Percentiles rank a stretch among this genome's conserved stretches.
Conservation (phyloP, 2,888 invertebrate genomes). For the Leptopilina syphax region DNA sequence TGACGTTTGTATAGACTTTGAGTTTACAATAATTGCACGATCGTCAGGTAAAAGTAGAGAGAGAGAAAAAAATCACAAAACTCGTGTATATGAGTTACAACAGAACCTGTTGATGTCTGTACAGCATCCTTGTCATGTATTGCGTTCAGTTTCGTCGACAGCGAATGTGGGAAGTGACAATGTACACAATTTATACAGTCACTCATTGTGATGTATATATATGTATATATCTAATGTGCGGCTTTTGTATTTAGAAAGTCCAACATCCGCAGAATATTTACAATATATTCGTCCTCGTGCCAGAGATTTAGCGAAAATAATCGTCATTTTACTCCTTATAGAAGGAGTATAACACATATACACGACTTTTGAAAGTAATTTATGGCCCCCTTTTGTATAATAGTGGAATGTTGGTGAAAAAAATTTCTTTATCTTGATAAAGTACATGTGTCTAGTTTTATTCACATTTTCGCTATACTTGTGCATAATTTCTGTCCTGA, state of each 20-base stretch:
- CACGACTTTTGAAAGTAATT: slow-evolving; percentile 35
- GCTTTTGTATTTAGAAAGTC: slow-evolving; percentile 38
- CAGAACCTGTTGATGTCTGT: slow-evolving; percentile 28
- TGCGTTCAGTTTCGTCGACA: slow-evolving; percentile 6
- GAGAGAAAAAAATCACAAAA: not conserved
- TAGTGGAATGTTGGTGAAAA: slow-evolving; percentile 21
- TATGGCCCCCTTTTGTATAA: slow-evolving; percentile 20
- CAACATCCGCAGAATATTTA: slow-evolving; percentile 28
- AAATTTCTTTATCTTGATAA: slow-evolving; percentile 37
- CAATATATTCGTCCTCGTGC: slow-evolving; percentile 36
- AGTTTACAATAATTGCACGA: slow-evolving; percentile 34
- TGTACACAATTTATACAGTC: not conserved
- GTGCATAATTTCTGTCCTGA: slow-evolving; percentile 33
- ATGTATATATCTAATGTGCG: not conserved
- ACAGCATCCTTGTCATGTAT: slow-evolving; percentile 18
- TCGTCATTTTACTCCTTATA: slow-evolving; percentile 34
- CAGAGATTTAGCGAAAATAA: slow-evolving; percentile 21
- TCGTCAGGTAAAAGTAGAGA: slow-evolving; percentile 22
- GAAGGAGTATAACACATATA: not conserved
- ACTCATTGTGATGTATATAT: not conserved
- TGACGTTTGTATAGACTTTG: slow-evolving; percentile 23
- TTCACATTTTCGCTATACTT: slow-evolving; percentile 38
- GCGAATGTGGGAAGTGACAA: slow-evolving; percentile 36
- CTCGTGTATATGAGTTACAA: slow-evolving; percentile 15
- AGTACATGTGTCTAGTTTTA: slow-evolving; percentile 37